These are phyloP conservation scores for Cydia splendana DNA, from an alignment of 1,140 invertebrate species.

Conservation along the genomic window DNA sequence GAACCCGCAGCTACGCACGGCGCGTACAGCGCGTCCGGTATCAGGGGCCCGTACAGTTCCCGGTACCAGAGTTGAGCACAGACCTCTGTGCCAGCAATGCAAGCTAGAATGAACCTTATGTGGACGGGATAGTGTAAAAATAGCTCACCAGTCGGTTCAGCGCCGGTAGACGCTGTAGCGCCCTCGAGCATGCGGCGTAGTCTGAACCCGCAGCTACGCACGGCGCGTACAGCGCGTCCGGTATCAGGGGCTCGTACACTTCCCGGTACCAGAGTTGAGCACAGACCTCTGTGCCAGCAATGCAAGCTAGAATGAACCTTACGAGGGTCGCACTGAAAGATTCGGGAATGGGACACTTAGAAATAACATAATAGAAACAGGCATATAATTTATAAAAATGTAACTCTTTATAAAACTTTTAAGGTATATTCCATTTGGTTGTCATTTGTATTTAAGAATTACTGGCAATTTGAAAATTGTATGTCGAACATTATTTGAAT, in stretches of 20 bases:
- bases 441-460: no score
- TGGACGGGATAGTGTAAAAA: background rate
- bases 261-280: conserved; percentile 97
- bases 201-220: conserved; percentile 88
- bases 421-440: no score
- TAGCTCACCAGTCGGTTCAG: conserved; percentile 85
- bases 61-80: background rate
- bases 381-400: no score
- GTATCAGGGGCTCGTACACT: conserved; percentile 96
- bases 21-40: conserved; percentile 94
- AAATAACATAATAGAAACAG: no score
- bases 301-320: background rate
- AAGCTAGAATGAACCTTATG: background rate
- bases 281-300: no score
- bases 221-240: conserved; percentile 93
- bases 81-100: no score
- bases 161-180: conserved; percentile 81
- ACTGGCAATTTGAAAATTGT: no score
- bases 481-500: no score
- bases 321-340: no score
- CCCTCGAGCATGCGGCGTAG: conserved; percentile 85
- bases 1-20: conserved; percentile 89
- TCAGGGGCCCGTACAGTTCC: conserved; percentile 91
- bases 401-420: no score
- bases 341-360: no score